A percentile compares a stretch with the other conserved stretches of the same genome.
Evolutionary conservation across 2,113 vertebrate genomes (phyloP).

Genomic region (Collichthys lucidus): DNA sequence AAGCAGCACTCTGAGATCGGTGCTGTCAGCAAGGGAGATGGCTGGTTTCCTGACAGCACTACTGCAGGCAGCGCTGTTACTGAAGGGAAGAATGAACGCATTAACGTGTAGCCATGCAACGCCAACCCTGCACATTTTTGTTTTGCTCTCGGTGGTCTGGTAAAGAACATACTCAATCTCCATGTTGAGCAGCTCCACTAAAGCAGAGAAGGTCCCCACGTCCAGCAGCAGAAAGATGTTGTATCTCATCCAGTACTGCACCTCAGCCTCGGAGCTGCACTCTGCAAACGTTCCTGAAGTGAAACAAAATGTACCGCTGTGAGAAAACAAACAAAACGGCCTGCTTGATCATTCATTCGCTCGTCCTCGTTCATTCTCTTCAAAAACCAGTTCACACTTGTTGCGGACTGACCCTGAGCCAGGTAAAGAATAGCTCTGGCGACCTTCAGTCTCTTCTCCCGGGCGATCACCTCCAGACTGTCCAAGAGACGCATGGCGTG

Average conservation of each 20-base stretch:
- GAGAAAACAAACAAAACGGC: neutral
- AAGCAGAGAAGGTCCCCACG: constrained; percentile 93
- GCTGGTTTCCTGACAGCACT: constrained; percentile 97
- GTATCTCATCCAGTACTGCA: constrained; percentile 96
- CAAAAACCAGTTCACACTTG: neutral
- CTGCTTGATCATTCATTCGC: neutral
- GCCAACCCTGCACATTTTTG: no score
- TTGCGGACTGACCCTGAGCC: constrained; percentile 89
- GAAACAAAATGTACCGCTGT: neutral
- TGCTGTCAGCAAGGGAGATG: constrained; percentile 98
- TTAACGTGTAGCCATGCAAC: neutral
- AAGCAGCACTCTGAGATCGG: constrained; percentile 94
- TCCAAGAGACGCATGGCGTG: constrained; percentile 96
- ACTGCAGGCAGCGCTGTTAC: constrained; percentile 97
- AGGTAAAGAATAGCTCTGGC: constrained; percentile 96
- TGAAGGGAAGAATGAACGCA: constrained; percentile 59
- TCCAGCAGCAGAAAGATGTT: constrained; percentile 95
- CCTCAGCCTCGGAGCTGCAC: constrained; percentile 91
- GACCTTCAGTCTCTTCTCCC: constrained; percentile 92
- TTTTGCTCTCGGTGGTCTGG: no score
- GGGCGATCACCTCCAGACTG: constrained; percentile 92
- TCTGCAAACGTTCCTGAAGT: constrained; percentile 93
- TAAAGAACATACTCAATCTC: constrained; percentile 92
- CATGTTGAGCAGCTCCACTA: constrained; percentile 99
- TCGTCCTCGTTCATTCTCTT: neutral